A percentile compares a stretch with the other conserved stretches of the same genome.
phyloP scores from a whole-genome alignment of 2,113 vertebrate genomes.

The Numenius arquata region DNA sequence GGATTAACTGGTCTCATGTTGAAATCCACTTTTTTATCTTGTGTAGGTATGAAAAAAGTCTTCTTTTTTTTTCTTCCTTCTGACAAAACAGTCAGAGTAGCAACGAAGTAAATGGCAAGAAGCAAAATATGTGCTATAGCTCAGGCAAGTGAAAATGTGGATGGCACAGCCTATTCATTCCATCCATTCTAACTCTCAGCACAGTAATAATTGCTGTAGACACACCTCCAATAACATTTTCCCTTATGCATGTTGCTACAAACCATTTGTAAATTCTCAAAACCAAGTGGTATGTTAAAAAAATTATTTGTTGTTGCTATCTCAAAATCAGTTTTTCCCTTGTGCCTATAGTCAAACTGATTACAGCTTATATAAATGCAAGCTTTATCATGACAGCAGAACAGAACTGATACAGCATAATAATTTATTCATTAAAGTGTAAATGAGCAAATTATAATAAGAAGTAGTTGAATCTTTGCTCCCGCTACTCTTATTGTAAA shows the following conservation, averaged over 20 bases:
- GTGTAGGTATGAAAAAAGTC: neutral
- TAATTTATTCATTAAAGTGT: conserved; percentile 76
- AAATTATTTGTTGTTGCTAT: conserved; percentile 10
- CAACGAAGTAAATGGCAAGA: neutral
- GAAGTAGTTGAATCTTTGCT: conserved; percentile 14
- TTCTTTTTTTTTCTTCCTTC: neutral
- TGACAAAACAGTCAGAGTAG: neutral
- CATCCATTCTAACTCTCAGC: neutral
- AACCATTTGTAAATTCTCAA: conserved; percentile 24
- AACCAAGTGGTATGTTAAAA: neutral
- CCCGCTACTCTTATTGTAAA: neutral
- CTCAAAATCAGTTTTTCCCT: conserved; percentile 60
- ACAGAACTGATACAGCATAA: conserved; percentile 51
- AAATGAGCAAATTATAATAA: conserved; percentile 61
- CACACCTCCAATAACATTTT: neutral
- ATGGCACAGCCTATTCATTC: neutral
- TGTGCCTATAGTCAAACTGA: conserved; percentile 50
- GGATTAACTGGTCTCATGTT: neutral
- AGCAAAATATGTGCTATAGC: neutral
- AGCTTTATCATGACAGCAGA: conserved; percentile 57
- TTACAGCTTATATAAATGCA: conserved; percentile 68
- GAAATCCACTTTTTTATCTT: neutral
- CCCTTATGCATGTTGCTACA: conserved; percentile 35
- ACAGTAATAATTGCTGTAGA: neutral
- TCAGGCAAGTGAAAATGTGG: neutral